phyloP scores from a whole-genome alignment of 92 coral and sea anemone species.

The Scolanthus callimorphus region DNA sequence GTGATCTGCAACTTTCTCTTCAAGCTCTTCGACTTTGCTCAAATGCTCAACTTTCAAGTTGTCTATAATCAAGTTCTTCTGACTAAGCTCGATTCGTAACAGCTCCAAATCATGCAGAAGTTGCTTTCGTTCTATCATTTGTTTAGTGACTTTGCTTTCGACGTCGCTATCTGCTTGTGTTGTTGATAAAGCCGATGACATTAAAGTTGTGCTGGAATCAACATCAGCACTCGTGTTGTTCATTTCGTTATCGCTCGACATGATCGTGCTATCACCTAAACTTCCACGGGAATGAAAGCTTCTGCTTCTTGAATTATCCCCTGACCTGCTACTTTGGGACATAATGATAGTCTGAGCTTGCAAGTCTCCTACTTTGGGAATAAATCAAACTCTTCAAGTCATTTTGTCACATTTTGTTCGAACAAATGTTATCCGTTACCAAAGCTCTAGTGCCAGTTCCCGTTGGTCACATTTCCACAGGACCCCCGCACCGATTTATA shows the following conservation, averaged over 20 bases:
- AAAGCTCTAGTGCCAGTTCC: too few species aligned
- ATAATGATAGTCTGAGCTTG: too few species aligned
- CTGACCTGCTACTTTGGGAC: conserved; percentile 42
- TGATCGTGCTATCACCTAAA: conserved; percentile 50
- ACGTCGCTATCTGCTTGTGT: conserved; percentile 75
- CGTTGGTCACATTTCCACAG: too few species aligned
- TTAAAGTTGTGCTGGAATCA: conserved; percentile 72
- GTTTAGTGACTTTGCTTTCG: conserved; percentile 79
- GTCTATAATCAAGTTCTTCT: conserved; percentile 83
- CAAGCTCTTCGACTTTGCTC: conserved; percentile 91
- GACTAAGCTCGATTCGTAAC: conserved; percentile 86
- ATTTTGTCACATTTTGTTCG: too few species aligned
- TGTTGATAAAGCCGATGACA: conserved; percentile 84
- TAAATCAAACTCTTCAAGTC: too few species aligned
- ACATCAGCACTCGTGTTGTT: conserved; percentile 65
- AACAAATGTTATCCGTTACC: too few species aligned
- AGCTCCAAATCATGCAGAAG: conserved; percentile 89
- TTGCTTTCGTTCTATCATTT: conserved; percentile 92
- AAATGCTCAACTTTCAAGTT: conserved; percentile 87
- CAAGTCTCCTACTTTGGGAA: too few species aligned
- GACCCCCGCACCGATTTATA: too few species aligned
- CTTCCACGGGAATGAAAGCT: conserved; percentile 19
- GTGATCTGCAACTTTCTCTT: conserved; percentile 76
- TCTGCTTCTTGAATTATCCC: conserved; percentile 16
- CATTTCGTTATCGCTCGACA: conserved; percentile 49